These are phyloP conservation scores for Lampropteryx suffumata DNA, from an alignment of 2,888 invertebrate species.

Conservation along the genomic window DNA sequence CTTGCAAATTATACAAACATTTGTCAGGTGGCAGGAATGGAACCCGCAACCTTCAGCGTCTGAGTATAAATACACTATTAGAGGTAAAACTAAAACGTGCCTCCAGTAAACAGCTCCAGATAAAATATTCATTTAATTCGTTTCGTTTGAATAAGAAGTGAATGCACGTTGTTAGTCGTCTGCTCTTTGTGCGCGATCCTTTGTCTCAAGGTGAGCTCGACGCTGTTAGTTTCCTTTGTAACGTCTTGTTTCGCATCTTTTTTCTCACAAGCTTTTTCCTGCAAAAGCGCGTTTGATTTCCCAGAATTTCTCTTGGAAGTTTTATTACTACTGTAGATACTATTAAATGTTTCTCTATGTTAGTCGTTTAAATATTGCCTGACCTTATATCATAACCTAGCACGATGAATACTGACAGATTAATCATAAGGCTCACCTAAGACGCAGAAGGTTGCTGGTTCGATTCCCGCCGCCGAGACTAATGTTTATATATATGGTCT, in stretches of 20 bases:
- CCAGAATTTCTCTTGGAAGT: neutral
- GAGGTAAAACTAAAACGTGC: constrained; percentile 4
- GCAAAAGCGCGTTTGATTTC: constrained; percentile 2
- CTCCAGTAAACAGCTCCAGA: constrained; percentile 30
- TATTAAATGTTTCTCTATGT: no score
- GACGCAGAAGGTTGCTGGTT: no score
- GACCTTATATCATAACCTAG: no score
- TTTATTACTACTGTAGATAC: neutral
- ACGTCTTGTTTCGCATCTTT: constrained; percentile 25
- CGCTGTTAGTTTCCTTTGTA: constrained; percentile 40
- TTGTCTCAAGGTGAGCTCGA: constrained; percentile 44
- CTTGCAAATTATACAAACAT: no score
- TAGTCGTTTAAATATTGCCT: no score
- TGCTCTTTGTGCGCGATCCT: constrained; percentile 32
- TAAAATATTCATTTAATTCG: constrained; percentile 21
- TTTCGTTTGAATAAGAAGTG: constrained; percentile 19
- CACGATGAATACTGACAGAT: no score
- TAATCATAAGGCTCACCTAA: no score
- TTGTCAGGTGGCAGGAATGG: no score
- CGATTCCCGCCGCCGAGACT: no score
- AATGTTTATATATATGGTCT: no score
- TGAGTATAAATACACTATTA: neutral
- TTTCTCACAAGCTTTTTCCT: neutral
- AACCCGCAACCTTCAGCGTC: no score
- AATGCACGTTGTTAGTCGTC: constrained; percentile 27